Conservation (phyloP, 2,113 vertebrate species). For the Brienomyrus brachyistius region DNA sequence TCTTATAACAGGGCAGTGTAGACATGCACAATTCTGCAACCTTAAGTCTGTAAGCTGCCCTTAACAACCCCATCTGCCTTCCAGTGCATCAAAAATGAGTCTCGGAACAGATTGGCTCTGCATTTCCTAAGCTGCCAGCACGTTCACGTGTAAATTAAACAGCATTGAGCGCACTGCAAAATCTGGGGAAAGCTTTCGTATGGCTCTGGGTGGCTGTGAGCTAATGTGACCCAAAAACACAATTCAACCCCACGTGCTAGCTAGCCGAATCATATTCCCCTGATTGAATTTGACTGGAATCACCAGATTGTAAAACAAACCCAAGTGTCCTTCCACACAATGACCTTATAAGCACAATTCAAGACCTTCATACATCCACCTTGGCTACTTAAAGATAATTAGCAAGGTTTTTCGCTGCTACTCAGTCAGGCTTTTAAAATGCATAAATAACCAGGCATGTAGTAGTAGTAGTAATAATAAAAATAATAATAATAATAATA, state of each 20-base stretch:
- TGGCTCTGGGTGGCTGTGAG: background rate
- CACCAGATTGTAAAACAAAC: background rate
- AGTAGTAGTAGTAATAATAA: background rate
- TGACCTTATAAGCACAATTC: background rate
- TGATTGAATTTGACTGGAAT: background rate
- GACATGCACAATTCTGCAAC: background rate
- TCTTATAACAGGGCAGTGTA: background rate
- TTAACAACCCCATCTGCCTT: background rate
- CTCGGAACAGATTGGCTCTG: background rate
- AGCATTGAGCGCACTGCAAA: background rate
- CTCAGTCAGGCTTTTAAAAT: background rate
- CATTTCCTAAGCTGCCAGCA: background rate
- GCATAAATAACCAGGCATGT: background rate
- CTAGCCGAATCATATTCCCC: background rate
- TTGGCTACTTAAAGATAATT: background rate
- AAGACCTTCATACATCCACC: background rate
- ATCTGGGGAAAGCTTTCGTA: background rate
- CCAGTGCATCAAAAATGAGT: background rate
- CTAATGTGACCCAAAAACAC: background rate
- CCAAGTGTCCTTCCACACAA: background rate
- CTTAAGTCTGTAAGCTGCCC: background rate
- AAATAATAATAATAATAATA: background rate
- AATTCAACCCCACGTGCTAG: background rate
- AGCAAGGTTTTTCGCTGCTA: background rate
- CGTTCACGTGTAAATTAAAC: background rate